Base-by-base conservation (phyloP, 2,888 invertebrate species). In the Drosophila kanekoi region DNA sequence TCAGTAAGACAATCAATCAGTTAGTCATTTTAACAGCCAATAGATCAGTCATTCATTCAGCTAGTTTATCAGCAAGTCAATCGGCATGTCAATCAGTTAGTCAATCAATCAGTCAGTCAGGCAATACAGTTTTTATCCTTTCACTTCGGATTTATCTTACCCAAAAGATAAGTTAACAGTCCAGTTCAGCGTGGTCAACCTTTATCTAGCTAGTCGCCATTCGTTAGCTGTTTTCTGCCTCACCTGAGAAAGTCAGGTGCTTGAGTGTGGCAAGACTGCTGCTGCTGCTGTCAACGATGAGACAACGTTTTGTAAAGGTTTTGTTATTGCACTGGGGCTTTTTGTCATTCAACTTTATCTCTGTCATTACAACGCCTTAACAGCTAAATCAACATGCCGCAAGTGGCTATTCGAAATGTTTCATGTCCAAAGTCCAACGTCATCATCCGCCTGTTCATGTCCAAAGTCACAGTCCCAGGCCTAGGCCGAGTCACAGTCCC, bases 371-470 rank as follows among this genome's bases (percentile, higher is more conserved):
- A 61, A 71, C 65, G 70, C 71, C 77, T 77, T 74, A 67, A 75
- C 72, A 78, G 72, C 78, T 58, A 68, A 74, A 72, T 72, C 72
- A 72, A 78, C 75, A 78, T 62, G 59, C 64, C 67, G 65, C 72
- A 78, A 77, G 64, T 65, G 74, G 67, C 60, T 23, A 14, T 41
- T 54, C 35, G 5, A 14, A 38, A 38, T 38, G 40, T 43, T 32
- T 13, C 32, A 16, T 13, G 2, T 32, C 40, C 40, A 32, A 44
- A 11, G 23, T 54, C 10, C 35, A 35, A 9, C 35, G 14, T 40
- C 49, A 58, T 20, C 56, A 44, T 14, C 57, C 23, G 11, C 33
- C 28, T 35, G 18, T 33, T 32, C 14, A 14, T 13, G 28, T 28
- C 44, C 23, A 5, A 28, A 14, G 56, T 45, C 37, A 45, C 11